These are phyloP conservation scores for Acanthosepion pharaonis DNA, from an alignment of 2,888 invertebrate genomes.

Conservation along the genomic window DNA sequence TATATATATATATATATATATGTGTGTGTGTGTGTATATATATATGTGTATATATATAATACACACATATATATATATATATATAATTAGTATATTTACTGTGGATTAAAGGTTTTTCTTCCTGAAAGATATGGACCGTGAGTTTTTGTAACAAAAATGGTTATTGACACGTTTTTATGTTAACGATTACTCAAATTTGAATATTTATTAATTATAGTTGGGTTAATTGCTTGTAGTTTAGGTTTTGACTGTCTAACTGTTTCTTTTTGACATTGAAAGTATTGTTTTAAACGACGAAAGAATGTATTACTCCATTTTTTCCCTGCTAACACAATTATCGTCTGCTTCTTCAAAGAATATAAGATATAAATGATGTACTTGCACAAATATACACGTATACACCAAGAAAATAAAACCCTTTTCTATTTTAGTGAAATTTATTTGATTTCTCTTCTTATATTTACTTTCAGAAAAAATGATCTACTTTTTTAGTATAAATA, in stretches of 20 bases:
- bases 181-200: not conserved
- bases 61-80: no score
- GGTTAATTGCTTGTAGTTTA: not conserved
- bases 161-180: conserved; percentile 22
- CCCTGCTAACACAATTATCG: not conserved
- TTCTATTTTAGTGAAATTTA: no score
- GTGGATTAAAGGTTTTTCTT: not conserved
- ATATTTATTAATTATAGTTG: not conserved
- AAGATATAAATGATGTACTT: not conserved
- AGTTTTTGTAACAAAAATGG: not conserved
- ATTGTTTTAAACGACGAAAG: not conserved
- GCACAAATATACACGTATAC: no score
- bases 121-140: not conserved
- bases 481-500: no score
- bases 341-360: not conserved
- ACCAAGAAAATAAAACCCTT: no score
- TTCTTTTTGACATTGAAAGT: not conserved
- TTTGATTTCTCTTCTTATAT: no score
- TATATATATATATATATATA: not conserved
- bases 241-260: not conserved
- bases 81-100: no score
- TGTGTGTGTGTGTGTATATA: no score
- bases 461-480: no score
- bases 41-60: conserved; percentile 16
- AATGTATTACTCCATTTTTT: not conserved